Evolutionary conservation across 2,797 vertebrate genomes (phyloP).

Genomic region (Rousettus madagascariensis): DNA sequence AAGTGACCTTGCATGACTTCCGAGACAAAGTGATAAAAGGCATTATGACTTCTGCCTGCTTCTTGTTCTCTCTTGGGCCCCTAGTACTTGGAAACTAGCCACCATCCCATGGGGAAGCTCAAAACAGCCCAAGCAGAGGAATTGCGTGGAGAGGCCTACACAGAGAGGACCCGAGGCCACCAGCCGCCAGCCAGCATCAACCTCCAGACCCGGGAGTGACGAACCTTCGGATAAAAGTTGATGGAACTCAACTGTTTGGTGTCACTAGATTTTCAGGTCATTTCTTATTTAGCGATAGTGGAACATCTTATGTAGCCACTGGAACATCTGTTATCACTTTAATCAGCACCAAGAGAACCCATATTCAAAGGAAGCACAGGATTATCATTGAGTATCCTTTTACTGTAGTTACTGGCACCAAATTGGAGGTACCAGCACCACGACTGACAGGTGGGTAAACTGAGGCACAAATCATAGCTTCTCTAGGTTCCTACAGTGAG

Average conservation of each 20-base stretch:
- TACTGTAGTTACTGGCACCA: not conserved
- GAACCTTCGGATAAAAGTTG: not conserved
- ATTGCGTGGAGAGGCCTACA: rapidly evolving
- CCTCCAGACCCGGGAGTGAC: not conserved
- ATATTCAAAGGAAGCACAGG: not conserved
- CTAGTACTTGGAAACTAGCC: not conserved
- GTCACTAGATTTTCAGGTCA: not conserved
- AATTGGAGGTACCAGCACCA: not conserved
- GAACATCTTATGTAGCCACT: not conserved
- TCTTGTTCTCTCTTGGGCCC: not conserved
- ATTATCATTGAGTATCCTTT: not conserved
- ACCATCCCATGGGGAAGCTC: not conserved
- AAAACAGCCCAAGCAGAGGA: not conserved
- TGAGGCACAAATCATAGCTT: not conserved
- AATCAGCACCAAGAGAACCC: not conserved
- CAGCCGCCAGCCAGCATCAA: not conserved
- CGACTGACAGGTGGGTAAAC: not conserved
- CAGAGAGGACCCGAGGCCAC: not conserved
- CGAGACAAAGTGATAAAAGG: not conserved
- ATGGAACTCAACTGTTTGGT: not conserved
- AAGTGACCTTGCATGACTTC: not conserved
- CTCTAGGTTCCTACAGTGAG: not conserved
- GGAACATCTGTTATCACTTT: not conserved
- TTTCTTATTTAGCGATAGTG: not conserved
- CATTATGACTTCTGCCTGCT: not conserved